Percentiles rank a stretch among this genome's conserved stretches.
Evolutionary conservation across 2,888 invertebrate species (phyloP).

Genomic region (Callyntrura sp.): DNA sequence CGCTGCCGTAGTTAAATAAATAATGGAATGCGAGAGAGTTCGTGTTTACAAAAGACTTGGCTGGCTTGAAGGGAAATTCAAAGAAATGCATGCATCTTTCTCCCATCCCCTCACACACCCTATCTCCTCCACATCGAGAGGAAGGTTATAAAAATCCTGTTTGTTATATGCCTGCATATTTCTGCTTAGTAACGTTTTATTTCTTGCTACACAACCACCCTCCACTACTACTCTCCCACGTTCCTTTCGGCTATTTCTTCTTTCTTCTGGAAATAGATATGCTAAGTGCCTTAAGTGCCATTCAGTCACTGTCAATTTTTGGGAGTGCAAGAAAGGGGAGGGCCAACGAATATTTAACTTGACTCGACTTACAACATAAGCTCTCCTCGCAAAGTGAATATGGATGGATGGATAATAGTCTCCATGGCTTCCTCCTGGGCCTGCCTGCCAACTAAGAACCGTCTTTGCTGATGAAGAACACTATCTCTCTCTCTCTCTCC

Average conservation of each 20-base stretch:
- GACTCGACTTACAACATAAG: constrained; percentile 34
- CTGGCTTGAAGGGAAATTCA: neutral
- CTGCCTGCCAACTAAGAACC: neutral
- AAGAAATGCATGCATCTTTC: neutral
- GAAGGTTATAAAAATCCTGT: too few relatives aligned
- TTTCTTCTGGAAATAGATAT: constrained; percentile 63
- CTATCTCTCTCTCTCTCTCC: neutral
- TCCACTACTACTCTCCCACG: neutral
- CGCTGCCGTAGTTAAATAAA: constrained; percentile 21
- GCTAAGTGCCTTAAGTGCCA: constrained; percentile 76
- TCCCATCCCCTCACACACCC: too few relatives aligned
- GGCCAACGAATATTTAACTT: constrained; percentile 46
- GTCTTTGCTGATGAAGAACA: constrained; percentile 31
- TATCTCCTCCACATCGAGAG: neutral
- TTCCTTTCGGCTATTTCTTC: constrained; percentile 25
- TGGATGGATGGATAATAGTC: constrained; percentile 42
- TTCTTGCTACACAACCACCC: neutral
- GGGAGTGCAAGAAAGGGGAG: constrained; percentile 71
- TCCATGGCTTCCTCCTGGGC: neutral
- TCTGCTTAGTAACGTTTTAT: neutral
- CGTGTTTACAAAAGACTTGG: constrained; percentile 18
- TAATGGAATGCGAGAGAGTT: constrained; percentile 27
- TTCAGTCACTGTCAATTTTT: constrained; percentile 77
- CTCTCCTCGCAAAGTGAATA: constrained; percentile 41
- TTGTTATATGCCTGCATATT: neutral